Percentiles rank a stretch among this genome's conserved stretches.
phyloP scores from a whole-genome alignment of 64 coral and sea anemone genomes.

The Montipora efflorescens region DNA sequence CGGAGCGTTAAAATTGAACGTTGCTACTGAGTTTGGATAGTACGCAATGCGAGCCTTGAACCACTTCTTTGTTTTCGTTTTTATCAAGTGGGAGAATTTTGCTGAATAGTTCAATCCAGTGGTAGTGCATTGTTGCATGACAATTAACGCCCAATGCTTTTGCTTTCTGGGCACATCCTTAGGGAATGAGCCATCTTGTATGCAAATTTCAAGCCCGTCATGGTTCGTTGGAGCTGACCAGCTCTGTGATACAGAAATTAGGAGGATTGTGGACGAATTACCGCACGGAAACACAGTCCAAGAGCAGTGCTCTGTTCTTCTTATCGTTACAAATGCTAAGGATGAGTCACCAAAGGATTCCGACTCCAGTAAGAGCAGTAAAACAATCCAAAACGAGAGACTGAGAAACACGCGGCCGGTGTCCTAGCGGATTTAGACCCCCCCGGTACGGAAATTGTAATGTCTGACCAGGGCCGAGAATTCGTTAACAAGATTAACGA shows the following conservation, averaged over 20 bases:
- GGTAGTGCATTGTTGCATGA: not conserved
- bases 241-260: not conserved
- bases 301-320: not conserved
- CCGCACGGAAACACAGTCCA: not conserved
- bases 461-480: slow-evolving; percentile 65
- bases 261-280: not conserved
- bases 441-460: slow-evolving; percentile 32
- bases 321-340: no score
- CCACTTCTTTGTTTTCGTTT: slow-evolving; percentile 22
- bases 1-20: slow-evolving; percentile 1
- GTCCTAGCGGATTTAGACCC: no score
- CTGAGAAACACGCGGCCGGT: no score
- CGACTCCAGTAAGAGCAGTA: no score
- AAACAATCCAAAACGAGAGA: no score
- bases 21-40: not conserved
- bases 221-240: not conserved
- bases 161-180: not conserved
- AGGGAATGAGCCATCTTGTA: slow-evolving; percentile 2
- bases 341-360: no score
- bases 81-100: slow-evolving; percentile 7
- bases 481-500: slow-evolving; percentile 44
- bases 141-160: not conserved
- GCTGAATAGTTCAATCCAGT: slow-evolving; percentile 9
- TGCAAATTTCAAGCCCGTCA: not conserved
- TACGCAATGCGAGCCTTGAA: slow-evolving; percentile 2